These are phyloP conservation scores for Iselma pallidipennis DNA, from an alignment of 2,888 invertebrate species.

Conservation along the genomic window DNA sequence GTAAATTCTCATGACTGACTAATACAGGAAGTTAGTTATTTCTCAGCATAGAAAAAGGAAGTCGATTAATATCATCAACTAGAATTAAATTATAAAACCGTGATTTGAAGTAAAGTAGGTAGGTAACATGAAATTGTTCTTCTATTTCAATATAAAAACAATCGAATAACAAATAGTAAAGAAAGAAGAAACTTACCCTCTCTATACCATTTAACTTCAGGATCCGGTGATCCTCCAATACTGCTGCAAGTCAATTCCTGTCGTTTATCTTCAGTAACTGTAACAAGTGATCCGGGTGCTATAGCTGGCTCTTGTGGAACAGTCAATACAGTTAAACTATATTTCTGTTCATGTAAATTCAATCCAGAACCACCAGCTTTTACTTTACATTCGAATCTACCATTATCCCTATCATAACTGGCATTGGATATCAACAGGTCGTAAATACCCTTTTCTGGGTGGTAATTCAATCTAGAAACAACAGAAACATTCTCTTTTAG, in stretches of 20 bases:
- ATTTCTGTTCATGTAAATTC: constrained; percentile 81
- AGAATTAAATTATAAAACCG: neutral
- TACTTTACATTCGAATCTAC: constrained; percentile 87
- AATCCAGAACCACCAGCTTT: constrained; percentile 82
- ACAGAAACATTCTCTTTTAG: constrained; percentile 13
- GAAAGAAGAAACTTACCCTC: constrained; percentile 56
- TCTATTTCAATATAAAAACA: too few relatives aligned
- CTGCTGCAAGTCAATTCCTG: constrained; percentile 81
- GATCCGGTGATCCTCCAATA: constrained; percentile 88
- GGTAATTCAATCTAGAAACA: constrained; percentile 71
- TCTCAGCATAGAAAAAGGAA: neutral
- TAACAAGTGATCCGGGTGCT: constrained; percentile 73
- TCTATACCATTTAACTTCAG: constrained; percentile 83
- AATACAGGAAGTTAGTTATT: neutral
- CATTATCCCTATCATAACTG: constrained; percentile 89
- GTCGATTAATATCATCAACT: neutral
- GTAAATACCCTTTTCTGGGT: constrained; percentile 80
- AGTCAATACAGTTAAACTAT: constrained; percentile 83
- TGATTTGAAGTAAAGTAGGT: too few relatives aligned
- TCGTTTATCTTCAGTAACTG: constrained; percentile 80
- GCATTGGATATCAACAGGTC: constrained; percentile 88
- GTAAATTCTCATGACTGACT: neutral
- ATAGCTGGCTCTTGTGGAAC: constrained; percentile 81
- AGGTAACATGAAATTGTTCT: too few relatives aligned
- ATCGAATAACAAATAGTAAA: neutral